Conservation (phyloP, 2,113 vertebrate species). For the Corvus cornix region DNA sequence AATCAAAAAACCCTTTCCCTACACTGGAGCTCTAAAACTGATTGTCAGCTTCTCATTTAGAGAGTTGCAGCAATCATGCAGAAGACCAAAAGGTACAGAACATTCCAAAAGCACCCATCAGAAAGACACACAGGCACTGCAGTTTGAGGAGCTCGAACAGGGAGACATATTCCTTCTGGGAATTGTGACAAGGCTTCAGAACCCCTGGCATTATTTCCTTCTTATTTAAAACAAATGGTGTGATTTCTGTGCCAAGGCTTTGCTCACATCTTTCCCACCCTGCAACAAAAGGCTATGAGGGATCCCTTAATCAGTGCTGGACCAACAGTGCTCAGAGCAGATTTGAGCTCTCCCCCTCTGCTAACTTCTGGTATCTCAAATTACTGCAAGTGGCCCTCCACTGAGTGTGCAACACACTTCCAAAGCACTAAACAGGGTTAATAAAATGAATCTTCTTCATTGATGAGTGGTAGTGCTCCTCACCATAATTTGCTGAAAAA, state of each 20-base stretch:
- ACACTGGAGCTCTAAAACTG: background rate
- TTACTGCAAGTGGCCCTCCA: background rate
- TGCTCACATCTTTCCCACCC: background rate
- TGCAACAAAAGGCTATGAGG: background rate
- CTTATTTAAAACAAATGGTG: background rate
- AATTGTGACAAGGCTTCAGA: background rate
- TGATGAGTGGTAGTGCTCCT: constrained; percentile 3
- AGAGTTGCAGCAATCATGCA: background rate
- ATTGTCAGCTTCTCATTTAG: background rate
- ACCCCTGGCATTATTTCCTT: background rate
- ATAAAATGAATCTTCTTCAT: constrained; percentile 16
- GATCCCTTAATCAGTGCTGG: background rate
- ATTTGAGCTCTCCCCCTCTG: background rate
- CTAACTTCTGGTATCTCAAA: background rate
- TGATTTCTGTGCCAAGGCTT: background rate
- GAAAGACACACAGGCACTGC: background rate
- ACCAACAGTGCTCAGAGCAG: background rate
- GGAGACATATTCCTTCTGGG: background rate
- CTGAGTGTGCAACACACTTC: background rate
- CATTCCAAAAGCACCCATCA: background rate
- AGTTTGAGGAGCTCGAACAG: fast-evolving
- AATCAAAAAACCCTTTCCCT: background rate
- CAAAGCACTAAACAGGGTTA: constrained; percentile 11
- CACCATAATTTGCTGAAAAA: constrained; percentile 26
- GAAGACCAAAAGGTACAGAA: background rate